Conservation (phyloP, 2,888 invertebrate species). For the Tipula helvola region DNA sequence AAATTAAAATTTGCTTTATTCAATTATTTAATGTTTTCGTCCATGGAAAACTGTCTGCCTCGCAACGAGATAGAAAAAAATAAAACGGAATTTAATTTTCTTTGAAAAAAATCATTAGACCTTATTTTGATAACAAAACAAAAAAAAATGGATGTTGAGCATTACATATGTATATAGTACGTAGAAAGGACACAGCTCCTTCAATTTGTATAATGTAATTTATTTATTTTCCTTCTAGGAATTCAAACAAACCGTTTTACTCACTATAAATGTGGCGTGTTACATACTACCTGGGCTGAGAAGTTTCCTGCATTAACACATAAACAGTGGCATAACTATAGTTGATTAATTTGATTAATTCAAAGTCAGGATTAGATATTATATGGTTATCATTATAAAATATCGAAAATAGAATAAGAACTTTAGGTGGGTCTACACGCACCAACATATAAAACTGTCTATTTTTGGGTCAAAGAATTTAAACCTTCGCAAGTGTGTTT, state of each 20-base stretch:
- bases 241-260: background rate
- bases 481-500: too few species aligned
- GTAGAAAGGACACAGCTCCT: background rate
- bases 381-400: too few species aligned
- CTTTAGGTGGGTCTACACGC: too few species aligned
- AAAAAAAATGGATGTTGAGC: background rate
- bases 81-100: background rate
- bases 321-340: too few species aligned
- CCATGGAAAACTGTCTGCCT: background rate
- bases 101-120: background rate
- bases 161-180: background rate
- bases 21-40: background rate
- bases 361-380: too few species aligned
- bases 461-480: too few species aligned
- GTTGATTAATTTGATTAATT: too few species aligned
- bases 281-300: too few species aligned
- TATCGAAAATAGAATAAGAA: too few species aligned
- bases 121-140: background rate
- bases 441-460: too few species aligned
- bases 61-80: background rate
- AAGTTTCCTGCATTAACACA: too few species aligned
- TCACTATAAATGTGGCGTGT: too few species aligned
- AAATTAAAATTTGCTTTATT: background rate
- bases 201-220: background rate
- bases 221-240: background rate